These are phyloP conservation scores for Drosophila mercatorum DNA, from an alignment of 2,888 invertebrate genomes.

Conservation along the genomic window DNA sequence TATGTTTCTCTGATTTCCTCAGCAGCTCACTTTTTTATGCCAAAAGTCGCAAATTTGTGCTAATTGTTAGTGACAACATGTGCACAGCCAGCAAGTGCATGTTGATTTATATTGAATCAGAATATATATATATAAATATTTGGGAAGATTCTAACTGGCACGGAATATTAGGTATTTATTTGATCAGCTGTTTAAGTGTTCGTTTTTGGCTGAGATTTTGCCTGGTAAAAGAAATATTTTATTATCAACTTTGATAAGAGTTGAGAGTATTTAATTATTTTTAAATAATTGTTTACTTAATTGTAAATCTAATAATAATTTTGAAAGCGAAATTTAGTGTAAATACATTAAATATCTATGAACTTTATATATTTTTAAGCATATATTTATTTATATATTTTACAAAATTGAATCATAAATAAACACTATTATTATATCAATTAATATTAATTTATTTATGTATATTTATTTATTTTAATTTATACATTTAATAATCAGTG, in stretches of 20 bases:
- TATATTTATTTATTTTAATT: too few species aligned
- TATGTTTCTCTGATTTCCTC: constrained; percentile 22
- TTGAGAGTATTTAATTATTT: not conserved
- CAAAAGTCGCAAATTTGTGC: constrained; percentile 59
- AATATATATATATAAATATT: constrained; percentile 27
- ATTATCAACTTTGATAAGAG: not conserved
- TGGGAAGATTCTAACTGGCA: not conserved
- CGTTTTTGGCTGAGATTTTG: not conserved
- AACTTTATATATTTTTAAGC: too few species aligned
- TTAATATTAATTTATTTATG: too few species aligned
- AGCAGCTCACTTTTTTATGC: constrained; percentile 12
- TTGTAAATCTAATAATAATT: too few species aligned
- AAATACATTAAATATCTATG: too few species aligned
- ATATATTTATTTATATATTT: too few species aligned
- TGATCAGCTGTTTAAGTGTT: constrained; percentile 8
- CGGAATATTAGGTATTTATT: not conserved
- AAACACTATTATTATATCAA: too few species aligned
- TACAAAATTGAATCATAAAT: too few species aligned
- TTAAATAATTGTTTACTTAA: not conserved
- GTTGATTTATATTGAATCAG: constrained; percentile 26
- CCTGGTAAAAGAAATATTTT: not conserved
- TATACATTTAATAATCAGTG: not conserved
- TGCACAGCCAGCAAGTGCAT: constrained; percentile 22
- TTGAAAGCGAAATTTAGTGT: too few species aligned
- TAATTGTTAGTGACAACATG: constrained; percentile 53